These are phyloP conservation scores for Sebastes vulpes DNA, from an alignment of 2,797 vertebrate species.

Conservation along the genomic window DNA sequence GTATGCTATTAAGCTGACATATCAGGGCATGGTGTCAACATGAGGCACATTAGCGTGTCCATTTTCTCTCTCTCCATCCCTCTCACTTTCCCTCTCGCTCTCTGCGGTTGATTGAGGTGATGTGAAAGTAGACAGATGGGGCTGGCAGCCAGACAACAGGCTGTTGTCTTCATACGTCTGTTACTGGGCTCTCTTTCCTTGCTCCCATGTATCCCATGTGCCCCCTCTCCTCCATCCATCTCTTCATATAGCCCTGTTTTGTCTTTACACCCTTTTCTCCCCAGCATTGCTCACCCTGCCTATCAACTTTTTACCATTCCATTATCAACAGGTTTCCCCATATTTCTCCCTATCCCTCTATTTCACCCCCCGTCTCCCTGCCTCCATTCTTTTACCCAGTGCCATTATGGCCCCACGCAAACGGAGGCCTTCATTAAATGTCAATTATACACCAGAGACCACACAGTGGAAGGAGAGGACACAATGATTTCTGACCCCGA, in stretches of 20 bases:
- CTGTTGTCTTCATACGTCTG: slow-evolving; percentile 63
- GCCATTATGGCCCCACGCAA: slow-evolving; percentile 74
- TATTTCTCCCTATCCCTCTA: slow-evolving; percentile 23
- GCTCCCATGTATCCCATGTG: slow-evolving; percentile 20
- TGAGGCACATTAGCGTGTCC: slow-evolving; percentile 16
- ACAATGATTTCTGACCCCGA: slow-evolving; percentile 85
- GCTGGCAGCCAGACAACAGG: slow-evolving; percentile 85
- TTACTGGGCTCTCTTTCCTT: slow-evolving; percentile 36
- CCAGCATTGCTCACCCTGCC: neutral
- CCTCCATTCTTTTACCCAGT: slow-evolving; percentile 68
- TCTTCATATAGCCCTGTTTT: neutral
- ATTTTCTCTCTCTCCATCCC: slow-evolving; percentile 38
- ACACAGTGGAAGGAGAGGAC: slow-evolving; percentile 78
- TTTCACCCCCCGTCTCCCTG: slow-evolving; percentile 16
- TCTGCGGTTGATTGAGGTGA: slow-evolving; percentile 72
- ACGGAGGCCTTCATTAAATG: slow-evolving; percentile 88
- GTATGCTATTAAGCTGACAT: slow-evolving; percentile 32
- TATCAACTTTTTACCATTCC: slow-evolving; percentile 11
- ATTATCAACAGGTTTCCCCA: slow-evolving; percentile 14
- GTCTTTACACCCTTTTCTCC: slow-evolving; percentile 4
- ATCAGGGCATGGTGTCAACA: slow-evolving; percentile 44
- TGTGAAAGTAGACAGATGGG: slow-evolving; percentile 87
- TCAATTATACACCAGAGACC: slow-evolving; percentile 87
- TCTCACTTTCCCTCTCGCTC: slow-evolving; percentile 2
- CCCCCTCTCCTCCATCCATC: slow-evolving; percentile 7